These are phyloP conservation scores for Glyphotaelius pellucidus DNA, from an alignment of 2,888 invertebrate species.

Conservation along the genomic window DNA sequence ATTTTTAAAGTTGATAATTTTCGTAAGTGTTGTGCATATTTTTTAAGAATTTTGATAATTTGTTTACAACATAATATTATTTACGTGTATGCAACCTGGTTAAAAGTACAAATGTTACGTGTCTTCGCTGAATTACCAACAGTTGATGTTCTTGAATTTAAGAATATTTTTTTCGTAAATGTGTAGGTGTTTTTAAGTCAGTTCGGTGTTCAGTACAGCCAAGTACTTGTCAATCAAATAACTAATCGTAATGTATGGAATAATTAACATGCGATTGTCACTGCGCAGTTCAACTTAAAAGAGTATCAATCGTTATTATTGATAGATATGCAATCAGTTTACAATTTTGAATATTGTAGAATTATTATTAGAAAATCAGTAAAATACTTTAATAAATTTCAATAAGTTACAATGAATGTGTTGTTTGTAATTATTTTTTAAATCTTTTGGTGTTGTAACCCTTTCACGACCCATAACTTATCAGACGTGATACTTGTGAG, in stretches of 20 bases:
- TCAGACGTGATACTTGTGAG: neutral
- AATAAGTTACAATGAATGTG: neutral
- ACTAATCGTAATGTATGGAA: neutral
- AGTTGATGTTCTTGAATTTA: neutral
- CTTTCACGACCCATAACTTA: neutral
- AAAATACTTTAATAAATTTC: neutral
- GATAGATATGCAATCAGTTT: neutral
- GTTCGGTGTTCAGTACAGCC: too few species aligned
- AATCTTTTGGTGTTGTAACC: neutral
- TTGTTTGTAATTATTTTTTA: neutral
- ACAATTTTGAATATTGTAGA: too few species aligned
- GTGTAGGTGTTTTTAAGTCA: neutral
- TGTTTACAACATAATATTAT: neutral
- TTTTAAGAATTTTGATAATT: slow-evolving; percentile 21
- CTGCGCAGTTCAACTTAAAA: neutral
- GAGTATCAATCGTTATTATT: neutral
- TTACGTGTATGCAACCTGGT: slow-evolving; percentile 7
- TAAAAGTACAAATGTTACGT: slow-evolving; percentile 38
- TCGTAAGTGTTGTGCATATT: neutral
- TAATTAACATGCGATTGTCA: neutral
- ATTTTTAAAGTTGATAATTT: neutral
- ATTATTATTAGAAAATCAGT: neutral
- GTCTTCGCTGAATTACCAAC: neutral
- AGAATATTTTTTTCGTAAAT: neutral
- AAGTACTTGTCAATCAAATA: neutral